phyloP scores from a whole-genome alignment of 2,888 invertebrate species.

The Athalia rosae region DNA sequence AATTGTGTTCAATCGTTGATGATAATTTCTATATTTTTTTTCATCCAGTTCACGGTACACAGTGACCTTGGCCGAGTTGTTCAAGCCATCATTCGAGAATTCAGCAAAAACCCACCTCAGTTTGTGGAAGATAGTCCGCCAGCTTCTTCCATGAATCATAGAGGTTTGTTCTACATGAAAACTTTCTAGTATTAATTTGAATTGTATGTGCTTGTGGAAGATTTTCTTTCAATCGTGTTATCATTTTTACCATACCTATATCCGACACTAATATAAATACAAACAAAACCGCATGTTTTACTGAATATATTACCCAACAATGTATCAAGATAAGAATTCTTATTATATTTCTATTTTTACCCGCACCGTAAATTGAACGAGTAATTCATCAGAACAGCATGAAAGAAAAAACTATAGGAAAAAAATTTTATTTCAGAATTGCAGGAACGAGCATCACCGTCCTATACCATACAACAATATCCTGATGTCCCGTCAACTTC shows the following conservation, averaged over 20 bases:
- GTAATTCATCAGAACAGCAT: background rate
- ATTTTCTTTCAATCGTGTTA: no score
- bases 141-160: constrained; percentile 60
- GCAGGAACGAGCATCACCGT: constrained; percentile 67
- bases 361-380: no score
- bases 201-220: background rate
- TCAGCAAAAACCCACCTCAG: constrained; percentile 80
- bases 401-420: background rate
- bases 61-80: constrained; percentile 88
- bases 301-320: background rate
- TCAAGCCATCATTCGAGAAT: constrained; percentile 87
- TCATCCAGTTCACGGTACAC: constrained; percentile 80
- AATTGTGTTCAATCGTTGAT: constrained; percentile 17
- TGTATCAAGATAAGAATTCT: background rate
- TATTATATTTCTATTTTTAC: no score
- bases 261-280: background rate
- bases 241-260: background rate
- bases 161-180: constrained; percentile 58
- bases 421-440: constrained; percentile 59
- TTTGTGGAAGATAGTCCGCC: constrained; percentile 69
- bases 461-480: constrained; percentile 65
- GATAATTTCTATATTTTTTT: constrained; percentile 50
- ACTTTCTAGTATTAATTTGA: background rate
- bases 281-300: background rate
- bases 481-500: constrained; percentile 65